Evolutionary conservation across 1,140 invertebrate species (phyloP), one percentile per base, ranked within the genome.

Genomic region (Bombyx mori): DNA sequence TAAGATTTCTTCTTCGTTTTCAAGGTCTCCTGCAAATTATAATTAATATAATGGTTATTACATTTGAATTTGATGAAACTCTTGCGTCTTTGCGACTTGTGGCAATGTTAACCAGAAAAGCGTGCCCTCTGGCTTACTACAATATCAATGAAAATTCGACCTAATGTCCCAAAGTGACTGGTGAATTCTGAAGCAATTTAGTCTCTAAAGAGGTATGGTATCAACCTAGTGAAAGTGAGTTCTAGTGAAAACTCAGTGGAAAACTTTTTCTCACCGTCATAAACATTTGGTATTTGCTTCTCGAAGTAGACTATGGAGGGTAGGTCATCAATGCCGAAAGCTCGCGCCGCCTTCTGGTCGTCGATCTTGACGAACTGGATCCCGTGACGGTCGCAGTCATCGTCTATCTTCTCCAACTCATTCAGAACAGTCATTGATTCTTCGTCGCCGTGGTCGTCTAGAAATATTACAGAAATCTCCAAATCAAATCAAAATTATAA

Each of bases 291-390:
- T 80, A 97, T 94, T 80, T 95, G 92, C 77, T 96, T 96, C 84
- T 98, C 96, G 83, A 97, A 98, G 84, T 97, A 98, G 56, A 98
- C 95, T 58, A 98, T 93, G 51, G 94, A 90, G 48, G 96, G 96
- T 43, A 95, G 82, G 57, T 92, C 89, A 73, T 97, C 94, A 65
- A 97, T 95, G 65, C 96, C 96, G 81, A 94, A 97, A 68, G 96
- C 94, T 65, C 90, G 91, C 50, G 94, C 94, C 26, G 94, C 94
- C 65, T 92, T 91, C 35, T 92, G 89, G 79, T 97, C 95, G 68
- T 96, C 95, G 64, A 97, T 97, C 88, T 97, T 97, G 3, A 98
- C 96, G 82, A 98, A 97, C 80, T 97, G 95, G 69, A 98, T 97
- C 52, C 95, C 96, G 74, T 95, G 93, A 71, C 94, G 94, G 78